Evolutionary conservation across 2,113 vertebrate species (phyloP).

Genomic region (Gambusia holbrooki): DNA sequence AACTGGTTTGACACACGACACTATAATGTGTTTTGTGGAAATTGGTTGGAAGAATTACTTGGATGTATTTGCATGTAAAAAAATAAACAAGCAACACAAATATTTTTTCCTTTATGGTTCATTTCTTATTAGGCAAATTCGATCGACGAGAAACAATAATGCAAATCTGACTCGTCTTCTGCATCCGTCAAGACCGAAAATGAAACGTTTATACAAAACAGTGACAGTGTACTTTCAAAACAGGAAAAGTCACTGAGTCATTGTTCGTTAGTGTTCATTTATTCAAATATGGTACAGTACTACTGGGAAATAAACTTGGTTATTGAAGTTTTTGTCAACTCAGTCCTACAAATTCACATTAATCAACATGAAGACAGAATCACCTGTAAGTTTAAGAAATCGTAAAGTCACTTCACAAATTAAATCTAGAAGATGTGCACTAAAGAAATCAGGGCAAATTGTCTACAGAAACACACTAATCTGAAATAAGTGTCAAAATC

Average conservation of each 20-base stretch:
- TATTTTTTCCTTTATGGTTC: not conserved
- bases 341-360: no score
- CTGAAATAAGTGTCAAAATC: no score
- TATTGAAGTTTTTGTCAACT: no score
- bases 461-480: no score
- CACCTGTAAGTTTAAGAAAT: not conserved
- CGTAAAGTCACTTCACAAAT: not conserved
- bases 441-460: no score
- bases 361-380: no score
- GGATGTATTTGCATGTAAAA: constrained; percentile 8
- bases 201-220: not conserved
- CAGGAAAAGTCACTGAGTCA: not conserved
- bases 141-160: not conserved
- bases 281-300: not conserved
- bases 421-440: no score
- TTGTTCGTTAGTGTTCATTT: not conserved
- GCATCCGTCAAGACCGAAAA: not conserved
- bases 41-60: not conserved
- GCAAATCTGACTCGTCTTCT: not conserved
- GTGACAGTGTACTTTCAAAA: not conserved
- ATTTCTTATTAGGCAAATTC: constrained; percentile 15
- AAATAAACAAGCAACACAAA: not conserved
- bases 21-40: not conserved
- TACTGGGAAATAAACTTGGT: not conserved
- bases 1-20: not conserved